Base-by-base conservation (phyloP, 2,888 invertebrate species). In the Exocentrus adspersus region DNA sequence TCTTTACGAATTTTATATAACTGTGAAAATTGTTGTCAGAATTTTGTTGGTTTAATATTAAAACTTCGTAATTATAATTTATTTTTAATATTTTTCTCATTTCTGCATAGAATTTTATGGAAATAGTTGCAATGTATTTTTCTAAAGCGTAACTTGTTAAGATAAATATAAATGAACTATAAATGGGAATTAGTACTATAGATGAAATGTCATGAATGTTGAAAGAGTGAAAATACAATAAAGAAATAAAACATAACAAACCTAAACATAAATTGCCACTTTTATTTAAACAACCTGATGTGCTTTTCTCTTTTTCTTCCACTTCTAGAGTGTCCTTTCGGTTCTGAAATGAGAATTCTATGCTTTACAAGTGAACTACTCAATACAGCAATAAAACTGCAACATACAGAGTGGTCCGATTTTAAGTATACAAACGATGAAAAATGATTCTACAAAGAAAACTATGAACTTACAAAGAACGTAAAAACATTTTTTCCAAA, bases 251-350 rank as follows among this genome's bases (percentile, higher is more conserved):
- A 70, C 74, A 73, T 66, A 74, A 82, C 83, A 82, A 82, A 83
- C 83, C 83, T 83, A 83, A 78, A 79, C 82, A 83, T 68, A 80
- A 75, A 76, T 77, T 78, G 70, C 80, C 81, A 62, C 78, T 78
- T 60, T 75, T 67, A 72, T 76, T 79, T 67, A 75, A 71, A 75
- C 82, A 83, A 66, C 81, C 80, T 52, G 80, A 80, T 60, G 78
- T 75, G 60, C 77, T 76, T 59, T 78, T 80, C 64, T 77, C 74
- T 58, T 76, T 72, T 60, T 79, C 78, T 66, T 81, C 78, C 48
- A 80, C 78, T 66, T 75, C 78, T 54, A 78, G 72, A 7, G 78
- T 78, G 60, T 82, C 81, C 65, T 82, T 81, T 20, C 79, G 75
- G 56, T 79, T 81, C 82, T 82, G 73, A 60, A 81, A 80, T 43